A percentile compares a stretch with the other conserved stretches of the same genome.
phyloP scores from a whole-genome alignment of 2,888 invertebrate genomes.

The Cheiracanthium punctorium region DNA sequence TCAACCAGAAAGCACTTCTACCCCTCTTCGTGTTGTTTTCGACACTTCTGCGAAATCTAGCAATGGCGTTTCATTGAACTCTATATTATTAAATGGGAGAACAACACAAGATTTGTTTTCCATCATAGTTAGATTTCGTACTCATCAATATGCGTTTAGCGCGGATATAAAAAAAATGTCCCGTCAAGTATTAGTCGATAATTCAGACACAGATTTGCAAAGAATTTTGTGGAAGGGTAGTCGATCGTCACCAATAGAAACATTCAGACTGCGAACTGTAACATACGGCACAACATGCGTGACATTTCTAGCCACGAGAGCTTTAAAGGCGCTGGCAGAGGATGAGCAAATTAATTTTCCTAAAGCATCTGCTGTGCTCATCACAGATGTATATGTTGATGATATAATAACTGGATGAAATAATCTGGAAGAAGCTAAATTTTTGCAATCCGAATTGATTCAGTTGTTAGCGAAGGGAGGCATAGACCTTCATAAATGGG shows the following conservation, averaged over 20 bases:
- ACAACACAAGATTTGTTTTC: not conserved
- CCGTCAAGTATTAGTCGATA: no score
- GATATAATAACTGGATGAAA: not conserved
- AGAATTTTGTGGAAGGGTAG: no score
- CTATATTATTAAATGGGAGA: not conserved
- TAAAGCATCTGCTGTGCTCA: not conserved
- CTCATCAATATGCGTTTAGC: conserved; percentile 7
- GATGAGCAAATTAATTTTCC: no score
- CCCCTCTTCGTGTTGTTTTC: no score
- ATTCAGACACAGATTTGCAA: no score
- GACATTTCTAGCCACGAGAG: no score
- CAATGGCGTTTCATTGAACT: not conserved
- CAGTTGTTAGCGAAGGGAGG: not conserved
- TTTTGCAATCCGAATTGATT: not conserved
- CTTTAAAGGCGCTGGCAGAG: no score
- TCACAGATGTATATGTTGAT: not conserved
- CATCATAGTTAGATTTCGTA: not conserved
- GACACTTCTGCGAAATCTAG: no score
- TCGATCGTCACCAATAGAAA: no score
- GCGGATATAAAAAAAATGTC: conserved; percentile 9
- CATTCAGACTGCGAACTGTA: no score
- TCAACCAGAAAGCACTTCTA: no score
- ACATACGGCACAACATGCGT: no score
- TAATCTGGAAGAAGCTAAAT: not conserved
- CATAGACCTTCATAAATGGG: conserved; percentile 15